Base-by-base conservation (phyloP, 2,797 vertebrate species). In the Pipistrellus kuhlii region DNA sequence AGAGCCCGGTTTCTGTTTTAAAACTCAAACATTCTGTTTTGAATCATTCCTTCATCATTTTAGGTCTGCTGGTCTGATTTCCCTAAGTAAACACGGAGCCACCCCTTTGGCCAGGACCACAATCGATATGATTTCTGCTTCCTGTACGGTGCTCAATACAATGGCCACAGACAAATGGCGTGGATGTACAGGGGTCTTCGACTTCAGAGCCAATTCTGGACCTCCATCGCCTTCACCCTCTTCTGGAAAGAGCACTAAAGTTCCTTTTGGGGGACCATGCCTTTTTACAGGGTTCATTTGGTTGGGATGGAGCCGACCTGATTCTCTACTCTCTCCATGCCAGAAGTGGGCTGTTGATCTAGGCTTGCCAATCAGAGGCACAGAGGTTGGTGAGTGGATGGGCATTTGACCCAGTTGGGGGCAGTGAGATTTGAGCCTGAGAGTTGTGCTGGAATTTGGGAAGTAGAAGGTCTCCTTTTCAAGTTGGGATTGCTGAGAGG, bases 1-100 rank as follows among this genome's bases (percentile, higher is more conserved):
- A 32, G 23, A 71, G 94, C 83, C 94, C 57, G 23, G 94, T 83
- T 75, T 94, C 92, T 90, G 82, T 51, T 91, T 83, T 66, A 88
- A 91, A 80, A 72, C 23, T 5, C 78, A 78, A 32, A 82, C 90
- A 68, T 66, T 44, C 84, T 87, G 94, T 88, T 94, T 90, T 80
- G 90, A 90, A 83, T 90, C 88, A 69, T 32, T 30, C 53, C 75
- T 88, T 75, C 59, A 92, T 90, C 48, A 12, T 7, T 80, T 71
- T 27, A 35, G 88, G 48, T 88, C 75, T 77, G 51, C 17, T 76
- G 46, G 38, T 83, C 64, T 95, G 78, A 17, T 35, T 90, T 96
- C 64, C 71, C 32, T 80, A 83, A 78, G 77, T 71, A 81, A 90
- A 94, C 32, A 89, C 84, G 32, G 87, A 71, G 55, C 71, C 41